Evolutionary conservation across 2,888 invertebrate species (phyloP).

Genomic region (Ichneumoninae sp.): DNA sequence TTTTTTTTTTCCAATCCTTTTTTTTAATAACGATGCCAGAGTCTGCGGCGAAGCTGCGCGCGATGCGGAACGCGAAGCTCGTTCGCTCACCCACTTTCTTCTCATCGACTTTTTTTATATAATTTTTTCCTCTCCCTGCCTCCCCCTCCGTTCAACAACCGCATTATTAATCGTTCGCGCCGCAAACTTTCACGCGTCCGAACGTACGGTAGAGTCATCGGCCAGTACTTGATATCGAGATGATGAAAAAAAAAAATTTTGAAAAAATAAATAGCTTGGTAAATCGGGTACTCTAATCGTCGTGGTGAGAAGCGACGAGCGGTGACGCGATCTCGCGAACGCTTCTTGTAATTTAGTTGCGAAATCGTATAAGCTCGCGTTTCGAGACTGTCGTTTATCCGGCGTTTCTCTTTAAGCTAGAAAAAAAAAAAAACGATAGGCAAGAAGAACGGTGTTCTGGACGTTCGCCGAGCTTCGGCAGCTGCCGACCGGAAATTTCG

Average conservation of each 20-base stretch:
- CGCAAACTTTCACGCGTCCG: conserved; percentile 43
- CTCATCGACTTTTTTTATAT: conserved; percentile 30
- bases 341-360: conserved; percentile 27
- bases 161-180: conserved; percentile 44
- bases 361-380: conserved; percentile 57
- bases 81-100: conserved; percentile 55
- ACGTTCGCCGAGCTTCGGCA: conserved; percentile 22
- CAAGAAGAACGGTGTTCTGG: not conserved
- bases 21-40: conserved; percentile 16
- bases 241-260: not conserved
- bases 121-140: conserved; percentile 22
- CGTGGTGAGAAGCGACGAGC: conserved; percentile 12
- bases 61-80: conserved; percentile 39
- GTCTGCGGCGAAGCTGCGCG: not conserved
- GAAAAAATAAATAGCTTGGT: not conserved
- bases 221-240: not conserved
- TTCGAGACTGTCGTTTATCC: conserved; percentile 14
- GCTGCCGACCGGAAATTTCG: conserved; percentile 53
- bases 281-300: conserved; percentile 17
- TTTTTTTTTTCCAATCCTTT: conserved; percentile 7
- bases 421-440: conserved; percentile 10
- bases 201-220: conserved; percentile 22
- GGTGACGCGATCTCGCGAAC: conserved; percentile 19
- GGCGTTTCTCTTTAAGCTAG: conserved; percentile 10
- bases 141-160: conserved; percentile 15